Evolutionary conservation across 2,888 invertebrate species (phyloP), one percentile per base, ranked within the genome.

Genomic region (Blastobasis adustella): DNA sequence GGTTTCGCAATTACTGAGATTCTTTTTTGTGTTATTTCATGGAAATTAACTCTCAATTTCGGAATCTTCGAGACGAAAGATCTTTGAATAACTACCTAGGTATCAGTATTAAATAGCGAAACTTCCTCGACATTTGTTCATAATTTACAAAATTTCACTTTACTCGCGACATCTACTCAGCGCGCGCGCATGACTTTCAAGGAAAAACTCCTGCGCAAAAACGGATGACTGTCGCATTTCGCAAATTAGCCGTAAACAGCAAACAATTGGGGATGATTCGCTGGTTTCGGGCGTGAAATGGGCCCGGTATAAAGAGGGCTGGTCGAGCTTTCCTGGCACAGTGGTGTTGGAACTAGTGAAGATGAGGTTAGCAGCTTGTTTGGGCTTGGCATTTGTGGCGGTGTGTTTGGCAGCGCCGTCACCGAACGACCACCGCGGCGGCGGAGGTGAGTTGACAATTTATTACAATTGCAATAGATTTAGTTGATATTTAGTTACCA

Each of bases 211-310:
- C 23, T 23, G 23, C 23, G 8, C 39, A 52, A 69, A 70, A 67
- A 54, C 48, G 51, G 60, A 66, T 76, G 78, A 79, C 73, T 69
- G 58, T 66, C 61, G 60, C 53, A 67, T 70, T 66, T 68, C 59
- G 52, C 52, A 57, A 58, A 66, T 65, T 67, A 63, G 54, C 63
- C 69, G 70, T 66, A 65, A 73, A 77, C 23, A 23, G 23, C 23
- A 23, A 23, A 23, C 65, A 69, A 55, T 55, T 47, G 52, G 55
- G 65, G 59, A 73, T 79, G 78, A 79, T 61, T 71, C 54, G 66
- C 58, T 66, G 55, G 51, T 65, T 74, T 62, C 23, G 23, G 23
- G 61, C 65, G 63, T 66, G 57, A 62, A 57, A 45, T 54, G 59
- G 63, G 56, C 52, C 56, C 48, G 47, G 60, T 81, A 81, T 80